A percentile compares a stretch with the other conserved stretches of the same genome.
Conservation (phyloP, 1,140 invertebrate species). For the Meloidogyne chitwoodi region DNA sequence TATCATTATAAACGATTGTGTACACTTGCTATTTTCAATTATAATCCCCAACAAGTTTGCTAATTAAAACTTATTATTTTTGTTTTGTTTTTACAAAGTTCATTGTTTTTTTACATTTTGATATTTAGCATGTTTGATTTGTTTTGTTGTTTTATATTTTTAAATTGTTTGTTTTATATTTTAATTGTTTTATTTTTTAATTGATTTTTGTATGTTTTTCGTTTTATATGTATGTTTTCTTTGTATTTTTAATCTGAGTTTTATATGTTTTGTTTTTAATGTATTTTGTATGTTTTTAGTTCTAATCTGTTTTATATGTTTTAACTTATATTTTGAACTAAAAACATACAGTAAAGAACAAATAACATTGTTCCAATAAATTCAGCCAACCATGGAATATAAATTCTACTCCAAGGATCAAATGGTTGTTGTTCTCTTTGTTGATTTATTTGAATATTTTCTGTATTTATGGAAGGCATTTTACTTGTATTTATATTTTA, state of each 20-base stretch:
- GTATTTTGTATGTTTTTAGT: background rate
- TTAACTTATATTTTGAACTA: background rate
- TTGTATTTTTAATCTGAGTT: too few relatives aligned
- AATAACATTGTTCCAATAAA: constrained; percentile 22
- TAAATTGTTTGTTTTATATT: background rate
- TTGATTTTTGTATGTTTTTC: background rate
- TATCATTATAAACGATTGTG: too few relatives aligned
- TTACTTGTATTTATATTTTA: too few relatives aligned
- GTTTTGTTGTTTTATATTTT: background rate
- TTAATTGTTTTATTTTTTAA: too few relatives aligned
- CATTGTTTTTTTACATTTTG: background rate
- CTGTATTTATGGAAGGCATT: background rate
- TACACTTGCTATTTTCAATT: background rate
- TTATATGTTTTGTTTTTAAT: too few relatives aligned
- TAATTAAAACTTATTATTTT: background rate
- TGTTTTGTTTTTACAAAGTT: background rate
- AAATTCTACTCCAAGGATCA: constrained; percentile 23
- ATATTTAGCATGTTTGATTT: too few relatives aligned
- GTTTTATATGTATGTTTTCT: background rate
- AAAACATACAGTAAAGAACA: constrained; percentile 25
- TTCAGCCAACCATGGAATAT: constrained; percentile 23
- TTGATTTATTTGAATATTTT: background rate
- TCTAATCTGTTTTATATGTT: background rate
- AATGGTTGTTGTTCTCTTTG: background rate
- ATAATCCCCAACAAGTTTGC: constrained; percentile 22